Evolutionary conservation across 2,888 invertebrate genomes (phyloP), one percentile per base, ranked within the genome.

Genomic region (Campaea margaritaria): DNA sequence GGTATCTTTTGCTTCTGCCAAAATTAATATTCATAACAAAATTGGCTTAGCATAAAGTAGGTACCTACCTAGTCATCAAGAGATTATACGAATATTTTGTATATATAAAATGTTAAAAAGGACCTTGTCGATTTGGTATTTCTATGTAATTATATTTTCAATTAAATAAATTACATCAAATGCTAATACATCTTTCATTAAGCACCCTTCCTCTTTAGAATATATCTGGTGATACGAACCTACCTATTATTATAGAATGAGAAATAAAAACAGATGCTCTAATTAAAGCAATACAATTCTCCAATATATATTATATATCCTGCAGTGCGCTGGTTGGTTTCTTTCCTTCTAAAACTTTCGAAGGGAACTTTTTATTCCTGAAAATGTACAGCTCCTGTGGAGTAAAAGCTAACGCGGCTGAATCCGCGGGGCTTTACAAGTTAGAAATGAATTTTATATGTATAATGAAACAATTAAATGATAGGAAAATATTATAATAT

Each of bases 71-170:
- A 91, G 91, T 91, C 91, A 91, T 80, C 78, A 86, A 81, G 78
- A 86, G 84, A 88, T 85, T 83, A 82, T 69, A 74, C 72, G 75
- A 85, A 79, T 89, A 85, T 88, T 89, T 87, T 91, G 91, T 91
- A 91, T n/a, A 21, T 79, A 91, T 91, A 91, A 89, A 87, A 86
- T 78, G 77, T 82, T 82, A 69, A 80, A 71, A 83, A 79, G 72
- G 67, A 72, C 69, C 73, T 79, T 74, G 73, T 79, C 74, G 71
- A 85, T 81, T 78, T 81, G 75, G 78, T 81, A 75, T 73, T 64
- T 59, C 45, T 64, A 50, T 67, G 73, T 82, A 79, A 75, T 80
- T 78, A 83, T 83, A 83, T 80, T 85, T 78, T 85, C 81, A 85
- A 79, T 82, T 85, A 82, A 86, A 81, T 84, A 83, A 87, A 89